phyloP scores from a whole-genome alignment of 2,888 invertebrate genomes.

The Chironomus riparius region DNA sequence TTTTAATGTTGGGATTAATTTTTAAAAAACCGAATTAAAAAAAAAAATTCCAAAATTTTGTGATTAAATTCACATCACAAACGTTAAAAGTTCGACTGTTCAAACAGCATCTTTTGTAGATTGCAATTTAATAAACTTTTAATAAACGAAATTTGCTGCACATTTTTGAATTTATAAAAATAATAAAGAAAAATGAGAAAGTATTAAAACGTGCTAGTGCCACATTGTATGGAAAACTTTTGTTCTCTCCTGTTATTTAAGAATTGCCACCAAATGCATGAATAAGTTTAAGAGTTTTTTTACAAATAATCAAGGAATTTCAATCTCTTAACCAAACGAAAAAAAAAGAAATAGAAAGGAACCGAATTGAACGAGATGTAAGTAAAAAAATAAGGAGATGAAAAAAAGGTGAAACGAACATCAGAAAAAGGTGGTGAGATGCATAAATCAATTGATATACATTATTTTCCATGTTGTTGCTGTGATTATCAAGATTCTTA shows the following conservation, averaged over 20 bases:
- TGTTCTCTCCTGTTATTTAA: neutral
- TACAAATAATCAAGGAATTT: too few species aligned
- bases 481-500: neutral
- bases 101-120: neutral
- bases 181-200: neutral
- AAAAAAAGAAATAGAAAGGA: too few species aligned
- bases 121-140: constrained; percentile 19
- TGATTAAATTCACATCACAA: too few species aligned
- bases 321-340: too few species aligned
- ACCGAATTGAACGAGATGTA: too few species aligned
- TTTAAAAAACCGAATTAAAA: too few species aligned
- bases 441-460: constrained; percentile 24
- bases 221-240: neutral
- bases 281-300: neutral
- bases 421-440: constrained; percentile 24
- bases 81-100: neutral
- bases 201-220: neutral
- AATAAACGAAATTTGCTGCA: neutral
- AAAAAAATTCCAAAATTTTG: too few species aligned
- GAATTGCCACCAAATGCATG: neutral
- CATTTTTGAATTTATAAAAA: too few species aligned
- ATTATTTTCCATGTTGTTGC: neutral
- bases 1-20: too few species aligned
- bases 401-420: constrained; percentile 5
- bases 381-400: neutral